phyloP scores from a whole-genome alignment of 2,113 vertebrate species.

The Nothocercus julius region DNA sequence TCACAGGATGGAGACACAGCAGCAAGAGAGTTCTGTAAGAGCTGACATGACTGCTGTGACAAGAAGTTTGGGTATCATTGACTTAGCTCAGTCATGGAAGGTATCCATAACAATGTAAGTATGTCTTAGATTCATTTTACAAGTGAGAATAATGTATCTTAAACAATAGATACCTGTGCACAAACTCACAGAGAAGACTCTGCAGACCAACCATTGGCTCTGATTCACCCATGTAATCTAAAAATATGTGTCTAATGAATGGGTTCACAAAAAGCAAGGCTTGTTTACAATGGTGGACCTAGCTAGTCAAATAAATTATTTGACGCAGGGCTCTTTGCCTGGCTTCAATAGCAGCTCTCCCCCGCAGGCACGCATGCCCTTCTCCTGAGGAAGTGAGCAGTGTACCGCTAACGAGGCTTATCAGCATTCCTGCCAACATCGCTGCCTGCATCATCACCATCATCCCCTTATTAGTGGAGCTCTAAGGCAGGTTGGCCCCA shows the following conservation, averaged over 20 bases:
- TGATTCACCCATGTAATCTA: background rate
- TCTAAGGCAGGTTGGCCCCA: constrained; percentile 26
- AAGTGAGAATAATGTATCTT: background rate
- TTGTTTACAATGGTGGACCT: background rate
- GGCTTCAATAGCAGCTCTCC: background rate
- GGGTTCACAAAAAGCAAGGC: background rate
- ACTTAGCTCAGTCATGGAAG: background rate
- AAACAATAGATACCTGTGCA: background rate
- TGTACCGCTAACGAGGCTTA: constrained; percentile 25
- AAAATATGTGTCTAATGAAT: background rate
- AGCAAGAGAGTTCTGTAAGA: background rate
- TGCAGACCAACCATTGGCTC: background rate
- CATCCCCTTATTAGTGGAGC: constrained; percentile 33
- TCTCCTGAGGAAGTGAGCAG: background rate
- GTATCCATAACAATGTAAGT: background rate
- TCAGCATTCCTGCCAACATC: constrained; percentile 32
- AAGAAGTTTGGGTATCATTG: background rate
- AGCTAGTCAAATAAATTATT: constrained; percentile 4
- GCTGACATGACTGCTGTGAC: background rate
- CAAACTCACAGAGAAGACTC: background rate
- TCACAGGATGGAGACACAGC: background rate
- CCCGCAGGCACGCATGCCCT: background rate
- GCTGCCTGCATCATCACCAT: constrained; percentile 10
- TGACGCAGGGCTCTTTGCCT: background rate
- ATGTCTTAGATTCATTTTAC: background rate